These are phyloP conservation scores for Picathartes gymnocephalus DNA, from an alignment of 2,113 vertebrate species.

Conservation along the genomic window DNA sequence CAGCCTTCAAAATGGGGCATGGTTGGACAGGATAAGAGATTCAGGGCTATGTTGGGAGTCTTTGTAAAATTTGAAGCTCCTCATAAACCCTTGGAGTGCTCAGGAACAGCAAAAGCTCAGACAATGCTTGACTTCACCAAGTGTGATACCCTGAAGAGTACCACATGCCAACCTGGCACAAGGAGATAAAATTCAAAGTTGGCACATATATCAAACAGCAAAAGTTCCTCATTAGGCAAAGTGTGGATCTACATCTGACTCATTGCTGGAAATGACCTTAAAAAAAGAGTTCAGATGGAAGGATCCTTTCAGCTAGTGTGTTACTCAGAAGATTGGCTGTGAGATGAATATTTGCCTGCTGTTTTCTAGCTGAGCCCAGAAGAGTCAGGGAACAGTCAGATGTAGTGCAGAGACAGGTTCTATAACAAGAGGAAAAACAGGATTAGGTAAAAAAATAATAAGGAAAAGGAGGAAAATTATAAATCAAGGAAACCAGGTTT, in stretches of 20 bases:
- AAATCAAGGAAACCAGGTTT: neutral
- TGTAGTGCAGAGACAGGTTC: neutral
- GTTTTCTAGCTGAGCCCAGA: neutral
- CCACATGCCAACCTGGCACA: constrained; percentile 52
- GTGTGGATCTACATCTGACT: constrained; percentile 22
- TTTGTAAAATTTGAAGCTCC: constrained; percentile 12
- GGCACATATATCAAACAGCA: neutral
- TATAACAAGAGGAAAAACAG: neutral
- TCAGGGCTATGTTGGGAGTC: neutral
- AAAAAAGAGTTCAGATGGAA: constrained; percentile 28
- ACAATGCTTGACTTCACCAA: neutral
- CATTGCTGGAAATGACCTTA: constrained; percentile 40
- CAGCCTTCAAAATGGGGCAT: neutral
- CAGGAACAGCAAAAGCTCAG: constrained; percentile 13
- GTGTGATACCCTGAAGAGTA: constrained; percentile 43
- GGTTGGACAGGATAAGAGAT: neutral
- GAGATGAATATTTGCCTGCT: neutral
- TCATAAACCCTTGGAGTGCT: neutral
- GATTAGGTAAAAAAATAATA: neutral
- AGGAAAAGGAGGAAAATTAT: neutral
- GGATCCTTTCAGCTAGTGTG: neutral
- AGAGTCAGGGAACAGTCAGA: neutral
- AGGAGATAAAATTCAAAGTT: constrained; percentile 28
- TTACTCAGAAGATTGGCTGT: neutral
- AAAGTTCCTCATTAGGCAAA: constrained; percentile 20